A percentile compares a stretch with the other conserved stretches of the same genome.
phyloP scores from a whole-genome alignment of 2,113 vertebrate genomes.

The Martes martes region DNA sequence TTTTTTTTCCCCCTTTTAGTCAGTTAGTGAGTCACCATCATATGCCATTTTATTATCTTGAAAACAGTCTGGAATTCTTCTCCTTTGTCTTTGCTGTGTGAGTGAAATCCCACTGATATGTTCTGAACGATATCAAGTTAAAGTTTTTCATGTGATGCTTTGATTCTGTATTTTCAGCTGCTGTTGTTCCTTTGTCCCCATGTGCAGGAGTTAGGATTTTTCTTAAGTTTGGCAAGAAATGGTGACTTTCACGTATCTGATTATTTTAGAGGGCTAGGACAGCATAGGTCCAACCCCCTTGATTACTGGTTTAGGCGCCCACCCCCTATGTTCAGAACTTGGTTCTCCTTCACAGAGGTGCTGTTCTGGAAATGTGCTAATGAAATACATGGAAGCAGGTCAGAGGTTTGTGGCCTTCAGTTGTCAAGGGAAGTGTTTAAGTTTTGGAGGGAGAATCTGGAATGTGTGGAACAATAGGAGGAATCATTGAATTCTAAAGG shows the following conservation, averaged over 20 bases:
- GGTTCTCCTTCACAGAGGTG: background rate
- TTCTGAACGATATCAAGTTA: background rate
- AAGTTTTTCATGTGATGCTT: background rate
- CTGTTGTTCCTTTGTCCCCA: background rate
- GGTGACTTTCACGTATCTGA: background rate
- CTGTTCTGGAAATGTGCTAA: background rate
- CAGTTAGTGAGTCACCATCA: constrained; percentile 61
- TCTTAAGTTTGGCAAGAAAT: background rate
- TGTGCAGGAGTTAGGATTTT: background rate
- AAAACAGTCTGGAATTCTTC: constrained; percentile 63
- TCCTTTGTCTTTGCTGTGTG: background rate
- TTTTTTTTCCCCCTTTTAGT: constrained; percentile 37
- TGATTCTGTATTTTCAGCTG: background rate
- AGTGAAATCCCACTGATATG: background rate
- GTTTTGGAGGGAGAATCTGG: constrained; percentile 4
- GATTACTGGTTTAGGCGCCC: background rate
- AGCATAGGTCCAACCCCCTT: background rate
- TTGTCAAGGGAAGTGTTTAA: background rate
- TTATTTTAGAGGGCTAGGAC: background rate
- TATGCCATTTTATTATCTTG: constrained; percentile 58
- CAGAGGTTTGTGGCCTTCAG: background rate
- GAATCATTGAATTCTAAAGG: background rate
- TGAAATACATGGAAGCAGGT: background rate
- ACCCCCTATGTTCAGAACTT: background rate
- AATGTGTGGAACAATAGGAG: background rate